Percentiles rank a stretch among this genome's conserved stretches.
Conservation (phyloP, 2,113 vertebrate genomes). For the Athene cunicularia region DNA sequence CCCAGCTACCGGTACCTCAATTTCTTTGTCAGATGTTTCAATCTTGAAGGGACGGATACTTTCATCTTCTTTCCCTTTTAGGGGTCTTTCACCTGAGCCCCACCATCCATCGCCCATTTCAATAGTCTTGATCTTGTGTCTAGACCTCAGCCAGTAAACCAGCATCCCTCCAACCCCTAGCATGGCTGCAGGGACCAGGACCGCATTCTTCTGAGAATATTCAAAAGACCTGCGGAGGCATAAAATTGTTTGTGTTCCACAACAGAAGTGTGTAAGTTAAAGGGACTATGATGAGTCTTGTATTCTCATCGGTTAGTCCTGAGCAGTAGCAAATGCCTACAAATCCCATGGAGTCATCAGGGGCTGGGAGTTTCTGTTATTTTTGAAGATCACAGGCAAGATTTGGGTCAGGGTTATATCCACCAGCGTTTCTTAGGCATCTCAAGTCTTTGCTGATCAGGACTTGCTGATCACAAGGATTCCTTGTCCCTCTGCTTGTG, state of each 20-base stretch:
- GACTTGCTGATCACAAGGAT: background rate
- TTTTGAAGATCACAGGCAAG: background rate
- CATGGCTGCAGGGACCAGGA: conserved; percentile 63
- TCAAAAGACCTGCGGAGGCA: conserved; percentile 50
- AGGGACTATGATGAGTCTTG: background rate
- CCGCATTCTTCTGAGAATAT: conserved; percentile 34
- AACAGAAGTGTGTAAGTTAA: background rate
- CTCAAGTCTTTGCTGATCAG: background rate
- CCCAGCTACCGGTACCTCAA: conserved; percentile 67
- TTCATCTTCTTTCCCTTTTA: conserved; percentile 68
- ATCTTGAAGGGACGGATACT: conserved; percentile 76
- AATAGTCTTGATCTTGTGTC: conserved; percentile 68
- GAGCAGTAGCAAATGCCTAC: background rate
- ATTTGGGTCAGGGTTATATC: background rate
- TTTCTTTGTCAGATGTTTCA: conserved; percentile 78
- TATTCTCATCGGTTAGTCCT: background rate
- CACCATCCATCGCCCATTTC: conserved; percentile 88
- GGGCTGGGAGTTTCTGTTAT: background rate
- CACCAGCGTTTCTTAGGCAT: background rate
- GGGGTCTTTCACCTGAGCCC: conserved; percentile 73
- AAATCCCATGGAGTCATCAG: background rate
- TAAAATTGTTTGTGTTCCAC: background rate
- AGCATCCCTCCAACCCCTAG: conserved; percentile 76
- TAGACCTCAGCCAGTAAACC: conserved; percentile 71
- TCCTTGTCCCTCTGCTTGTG: background rate